Conservation (phyloP, 2,113 vertebrate species). For the Periophthalmus modestus region DNA sequence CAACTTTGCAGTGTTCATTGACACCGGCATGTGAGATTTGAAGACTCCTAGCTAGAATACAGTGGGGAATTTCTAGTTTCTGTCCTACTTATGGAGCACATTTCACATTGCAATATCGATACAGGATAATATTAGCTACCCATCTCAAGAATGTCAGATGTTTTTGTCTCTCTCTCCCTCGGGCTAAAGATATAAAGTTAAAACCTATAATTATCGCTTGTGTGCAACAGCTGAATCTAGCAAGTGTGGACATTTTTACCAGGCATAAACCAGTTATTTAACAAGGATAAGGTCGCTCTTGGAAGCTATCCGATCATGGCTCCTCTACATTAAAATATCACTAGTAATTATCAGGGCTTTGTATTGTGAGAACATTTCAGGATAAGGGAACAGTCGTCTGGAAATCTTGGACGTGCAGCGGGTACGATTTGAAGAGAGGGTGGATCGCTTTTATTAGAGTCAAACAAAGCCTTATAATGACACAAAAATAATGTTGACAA, state of each 20-base stretch:
- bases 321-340: constrained; percentile 58
- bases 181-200: constrained; percentile 17
- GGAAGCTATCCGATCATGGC: constrained; percentile 45
- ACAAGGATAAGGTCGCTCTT: constrained; percentile 9
- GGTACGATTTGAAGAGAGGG: constrained; percentile 72
- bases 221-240: constrained; percentile 6
- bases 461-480: constrained; percentile 74
- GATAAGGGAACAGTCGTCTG: constrained; percentile 66
- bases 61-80: constrained; percentile 79
- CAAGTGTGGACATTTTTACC: constrained; percentile 23
- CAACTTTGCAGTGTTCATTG: constrained; percentile 58
- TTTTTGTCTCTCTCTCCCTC: constrained; percentile 28
- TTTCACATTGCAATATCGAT: constrained; percentile 76
- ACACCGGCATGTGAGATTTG: constrained; percentile 73
- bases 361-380: constrained; percentile 63
- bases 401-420: constrained; percentile 65
- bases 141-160: constrained; percentile 58
- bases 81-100: constrained; percentile 73
- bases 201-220: constrained; percentile 26
- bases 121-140: constrained; percentile 60
- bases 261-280: constrained; percentile 9
- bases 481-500: constrained; percentile 65
- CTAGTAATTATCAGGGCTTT: constrained; percentile 55
- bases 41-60: constrained; percentile 67
- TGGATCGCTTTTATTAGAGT: constrained; percentile 72